Conservation (phyloP, 2,113 vertebrate species). For the Gavia stellata region DNA sequence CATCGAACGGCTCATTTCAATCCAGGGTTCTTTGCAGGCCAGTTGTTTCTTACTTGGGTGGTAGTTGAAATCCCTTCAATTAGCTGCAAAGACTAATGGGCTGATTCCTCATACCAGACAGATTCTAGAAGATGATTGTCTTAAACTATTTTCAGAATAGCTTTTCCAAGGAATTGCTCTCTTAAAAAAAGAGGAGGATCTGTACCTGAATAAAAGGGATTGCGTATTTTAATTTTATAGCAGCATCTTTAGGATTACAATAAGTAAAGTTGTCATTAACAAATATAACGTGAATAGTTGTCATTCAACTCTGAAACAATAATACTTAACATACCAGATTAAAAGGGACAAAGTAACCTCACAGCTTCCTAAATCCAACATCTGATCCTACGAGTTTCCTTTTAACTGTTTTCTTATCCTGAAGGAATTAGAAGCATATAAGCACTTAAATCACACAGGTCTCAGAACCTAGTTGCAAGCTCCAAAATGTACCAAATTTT, state of each 20-base stretch:
- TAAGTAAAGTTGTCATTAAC: not conserved
- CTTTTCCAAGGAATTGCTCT: not conserved
- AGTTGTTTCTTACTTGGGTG: not conserved
- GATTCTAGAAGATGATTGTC: not conserved
- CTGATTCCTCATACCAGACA: not conserved
- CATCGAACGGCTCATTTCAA: not conserved
- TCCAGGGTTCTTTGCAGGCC: not conserved
- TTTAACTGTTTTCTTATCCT: not conserved
- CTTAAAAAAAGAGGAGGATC: not conserved
- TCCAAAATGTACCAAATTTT: not conserved
- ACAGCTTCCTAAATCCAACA: not conserved
- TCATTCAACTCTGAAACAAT: not conserved
- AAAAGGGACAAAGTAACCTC: not conserved
- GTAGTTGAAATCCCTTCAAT: not conserved
- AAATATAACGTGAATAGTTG: not conserved
- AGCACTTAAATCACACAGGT: not conserved
- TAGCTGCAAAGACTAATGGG: not conserved
- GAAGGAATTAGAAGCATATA: not conserved
- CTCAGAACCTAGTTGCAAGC: not conserved
- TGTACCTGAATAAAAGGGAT: not conserved
- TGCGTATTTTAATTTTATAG: not conserved
- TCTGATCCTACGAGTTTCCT: not conserved
- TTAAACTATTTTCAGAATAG: not conserved
- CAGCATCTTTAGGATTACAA: not conserved
- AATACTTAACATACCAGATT: not conserved